Evolutionary conservation across 2,888 invertebrate genomes (phyloP).

Genomic region (Gandaritis pyraliata): DNA sequence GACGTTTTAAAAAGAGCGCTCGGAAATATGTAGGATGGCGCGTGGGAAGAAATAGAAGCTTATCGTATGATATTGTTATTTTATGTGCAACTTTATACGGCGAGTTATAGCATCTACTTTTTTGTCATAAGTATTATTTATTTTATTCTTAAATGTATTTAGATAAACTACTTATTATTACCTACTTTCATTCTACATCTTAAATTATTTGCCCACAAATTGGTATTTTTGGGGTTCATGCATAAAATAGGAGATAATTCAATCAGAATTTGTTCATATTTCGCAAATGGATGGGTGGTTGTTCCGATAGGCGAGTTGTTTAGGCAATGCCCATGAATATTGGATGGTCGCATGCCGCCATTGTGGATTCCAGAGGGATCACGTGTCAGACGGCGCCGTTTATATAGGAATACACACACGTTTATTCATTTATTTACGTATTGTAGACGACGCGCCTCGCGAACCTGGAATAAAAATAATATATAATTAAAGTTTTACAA

Average conservation of each 20-base stretch:
- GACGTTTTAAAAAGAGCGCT: slow-evolving; percentile 24
- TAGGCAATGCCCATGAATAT: slow-evolving; percentile 56
- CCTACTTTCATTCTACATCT: no score
- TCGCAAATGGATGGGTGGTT: slow-evolving; percentile 27
- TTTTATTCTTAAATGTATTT: no score
- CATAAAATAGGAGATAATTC: slow-evolving; percentile 5
- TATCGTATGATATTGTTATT: slow-evolving; percentile 12
- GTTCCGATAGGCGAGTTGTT: slow-evolving; percentile 39
- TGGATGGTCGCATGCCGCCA: slow-evolving; percentile 46
- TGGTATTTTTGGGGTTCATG: not conserved
- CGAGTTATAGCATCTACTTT: no score
- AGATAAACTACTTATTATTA: no score
- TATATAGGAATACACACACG: slow-evolving; percentile 11
- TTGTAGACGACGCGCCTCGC: no score
- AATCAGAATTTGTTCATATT: slow-evolving; percentile 12
- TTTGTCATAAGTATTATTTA: no score
- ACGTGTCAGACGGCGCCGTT: slow-evolving; percentile 38
- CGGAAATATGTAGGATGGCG: slow-evolving; percentile 24
- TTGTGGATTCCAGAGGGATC: slow-evolving; percentile 48
- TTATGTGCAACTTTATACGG: not conserved
- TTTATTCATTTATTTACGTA: not conserved
- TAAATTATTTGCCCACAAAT: no score
- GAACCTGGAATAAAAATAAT: no score
- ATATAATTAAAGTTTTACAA: no score
- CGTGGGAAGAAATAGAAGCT: slow-evolving; percentile 20